These are phyloP conservation scores for Phenganax subtilis DNA, from an alignment of 92 coral and sea anemone species.

Conservation along the genomic window DNA sequence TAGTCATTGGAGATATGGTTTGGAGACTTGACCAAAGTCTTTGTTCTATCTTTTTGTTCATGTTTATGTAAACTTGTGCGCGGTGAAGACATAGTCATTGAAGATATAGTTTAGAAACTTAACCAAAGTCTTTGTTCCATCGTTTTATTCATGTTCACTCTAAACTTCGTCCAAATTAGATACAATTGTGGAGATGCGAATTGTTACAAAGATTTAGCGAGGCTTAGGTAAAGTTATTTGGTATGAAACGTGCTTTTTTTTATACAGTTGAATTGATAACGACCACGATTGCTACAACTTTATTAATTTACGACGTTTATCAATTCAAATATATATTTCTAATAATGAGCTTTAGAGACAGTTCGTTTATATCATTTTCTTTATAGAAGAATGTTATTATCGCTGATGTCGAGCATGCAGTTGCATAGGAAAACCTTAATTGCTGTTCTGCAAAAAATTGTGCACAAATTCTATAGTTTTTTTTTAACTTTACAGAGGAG, in stretches of 20 bases:
- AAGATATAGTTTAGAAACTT: background rate
- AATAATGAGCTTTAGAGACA: no score
- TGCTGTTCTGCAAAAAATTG: background rate
- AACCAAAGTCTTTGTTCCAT: background rate
- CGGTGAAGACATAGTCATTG: no score
- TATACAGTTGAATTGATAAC: background rate
- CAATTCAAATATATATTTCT: no score
- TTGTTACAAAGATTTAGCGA: conserved; percentile 82
- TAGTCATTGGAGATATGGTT: no score
- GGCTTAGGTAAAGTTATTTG: conserved; percentile 58
- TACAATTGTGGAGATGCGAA: conserved; percentile 83
- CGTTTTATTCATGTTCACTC: background rate
- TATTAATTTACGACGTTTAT: no score
- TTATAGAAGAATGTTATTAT: no score
- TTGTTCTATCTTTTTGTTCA: no score
- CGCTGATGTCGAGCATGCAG: no score
- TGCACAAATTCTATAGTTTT: background rate
- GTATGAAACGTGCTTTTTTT: background rate
- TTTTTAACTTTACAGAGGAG: conserved; percentile 56
- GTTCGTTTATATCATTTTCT: no score
- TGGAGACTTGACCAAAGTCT: no score
- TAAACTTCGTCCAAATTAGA: conserved; percentile 35
- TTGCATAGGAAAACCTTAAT: no score
- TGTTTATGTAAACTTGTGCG: no score
- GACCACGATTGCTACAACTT: background rate